Base-by-base conservation (phyloP, 1,140 invertebrate species). In the Aphaenogaster ashmeadi region DNA sequence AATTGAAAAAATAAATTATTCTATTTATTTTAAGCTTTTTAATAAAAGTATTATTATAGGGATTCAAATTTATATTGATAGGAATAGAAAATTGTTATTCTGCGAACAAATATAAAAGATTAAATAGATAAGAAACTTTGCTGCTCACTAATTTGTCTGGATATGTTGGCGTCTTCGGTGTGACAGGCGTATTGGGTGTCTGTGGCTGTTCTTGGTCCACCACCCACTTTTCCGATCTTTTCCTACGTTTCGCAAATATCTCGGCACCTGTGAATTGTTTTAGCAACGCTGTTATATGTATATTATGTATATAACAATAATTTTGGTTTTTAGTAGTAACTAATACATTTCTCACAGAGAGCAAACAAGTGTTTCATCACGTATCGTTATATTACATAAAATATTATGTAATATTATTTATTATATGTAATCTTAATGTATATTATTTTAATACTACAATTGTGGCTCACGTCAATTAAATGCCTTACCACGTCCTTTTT, bases 181-280 rank as follows among this genome's bases (percentile, higher is more conserved):
- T 93, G 69, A 69, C 71, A 50, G 84, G 93, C 8, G 91, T 93
- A 52, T 41, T 90, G 0, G 93, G 90, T 21, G 92, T 94, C 47
- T 95, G 93, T 1, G 87, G 72, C 86, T 95, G 92, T 94, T 97
- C 89, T 93, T 98, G 98, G 90, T 98, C 98, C 21, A 98, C 97
- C 21, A 98, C 96, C 97, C 98, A 99, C 94, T 98, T 98, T 92
- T 98, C 98, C 7, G 98, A 97, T 90, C 97, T 97, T 96, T 98
- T 98, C 93, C 98, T 97, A 66, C 98, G 96, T 93, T 98, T 98
- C 27, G 98, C 98, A 95, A 98, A 98, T 91, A 98, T 96, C 95
- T 98, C 97, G 18, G 98, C 98, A 83, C 98, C 98, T 98, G 88
- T 54, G 90, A 89, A 87, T 79, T 38, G 47, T 75, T 52, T 66